Percentiles rank a stretch among this genome's conserved stretches.
Evolutionary conservation across 2,113 vertebrate genomes (phyloP).

Genomic region (Varanus salvator): DNA sequence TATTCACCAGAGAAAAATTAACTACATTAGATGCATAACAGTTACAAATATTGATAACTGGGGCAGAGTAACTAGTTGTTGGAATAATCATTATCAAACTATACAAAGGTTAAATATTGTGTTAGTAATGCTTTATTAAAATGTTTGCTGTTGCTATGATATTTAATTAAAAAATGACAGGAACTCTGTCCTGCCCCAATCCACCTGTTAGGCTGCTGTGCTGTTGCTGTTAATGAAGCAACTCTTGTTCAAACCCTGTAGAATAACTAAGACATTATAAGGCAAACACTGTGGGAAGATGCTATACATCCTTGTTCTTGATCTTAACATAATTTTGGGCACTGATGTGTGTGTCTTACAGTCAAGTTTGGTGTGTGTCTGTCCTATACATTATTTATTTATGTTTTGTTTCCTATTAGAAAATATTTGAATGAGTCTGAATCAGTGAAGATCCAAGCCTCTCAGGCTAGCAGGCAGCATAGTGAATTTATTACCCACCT

Average conservation of each 20-base stretch:
- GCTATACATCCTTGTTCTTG: not conserved
- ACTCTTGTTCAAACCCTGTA: not conserved
- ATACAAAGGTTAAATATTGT: not conserved
- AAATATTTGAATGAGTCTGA: constrained; percentile 73
- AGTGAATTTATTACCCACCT: constrained; percentile 77
- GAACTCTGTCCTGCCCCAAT: too few relatives aligned
- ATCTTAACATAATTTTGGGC: not conserved
- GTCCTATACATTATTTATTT: not conserved
- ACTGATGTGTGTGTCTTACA: constrained; percentile 17
- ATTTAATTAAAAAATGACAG: not conserved
- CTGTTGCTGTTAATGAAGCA: too few relatives aligned
- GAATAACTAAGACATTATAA: not conserved
- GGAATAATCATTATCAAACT: not conserved
- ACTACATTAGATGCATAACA: not conserved
- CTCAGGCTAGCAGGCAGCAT: constrained; percentile 64
- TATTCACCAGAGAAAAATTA: not conserved
- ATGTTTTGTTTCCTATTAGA: constrained; percentile 65
- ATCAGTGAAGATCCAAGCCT: constrained; percentile 69
- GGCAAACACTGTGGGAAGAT: not conserved
- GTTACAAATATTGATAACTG: not conserved
- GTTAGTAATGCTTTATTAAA: not conserved
- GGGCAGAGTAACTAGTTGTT: not conserved
- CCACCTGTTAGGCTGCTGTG: not conserved
- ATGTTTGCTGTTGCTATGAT: not conserved
- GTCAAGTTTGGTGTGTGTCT: not conserved